These are phyloP conservation scores for Tetragonisca angustula DNA, from an alignment of 2,888 invertebrate species.

Conservation along the genomic window DNA sequence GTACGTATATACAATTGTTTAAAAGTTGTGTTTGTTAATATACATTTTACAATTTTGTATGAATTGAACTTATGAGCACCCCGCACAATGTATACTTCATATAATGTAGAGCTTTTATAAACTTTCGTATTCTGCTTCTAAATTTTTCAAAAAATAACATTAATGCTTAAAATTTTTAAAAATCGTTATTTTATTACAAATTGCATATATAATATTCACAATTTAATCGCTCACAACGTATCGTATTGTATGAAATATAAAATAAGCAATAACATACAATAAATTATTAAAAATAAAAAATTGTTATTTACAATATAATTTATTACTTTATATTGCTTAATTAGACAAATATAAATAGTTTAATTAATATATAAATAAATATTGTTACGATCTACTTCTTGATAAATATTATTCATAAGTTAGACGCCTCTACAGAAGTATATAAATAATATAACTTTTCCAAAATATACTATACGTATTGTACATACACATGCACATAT, in stretches of 20 bases:
- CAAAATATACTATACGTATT: conserved; percentile 6
- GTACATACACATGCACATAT: conserved; percentile 28
- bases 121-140: no score
- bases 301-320: conserved; percentile 17
- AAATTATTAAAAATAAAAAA: conserved; percentile 14
- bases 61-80: not conserved
- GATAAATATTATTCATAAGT: conserved; percentile 15
- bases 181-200: not conserved
- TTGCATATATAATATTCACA: not conserved
- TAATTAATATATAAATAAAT: conserved; percentile 22
- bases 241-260: not conserved
- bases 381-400: not conserved
- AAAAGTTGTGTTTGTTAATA: not conserved
- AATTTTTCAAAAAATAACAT: no score
- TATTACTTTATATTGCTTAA: conserved; percentile 2
- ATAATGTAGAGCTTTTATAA: no score
- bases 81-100: no score
- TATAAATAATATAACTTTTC: conserved; percentile 25
- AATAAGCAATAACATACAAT: not conserved
- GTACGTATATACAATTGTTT: not conserved
- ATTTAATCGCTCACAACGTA: not conserved
- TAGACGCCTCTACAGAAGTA: conserved; percentile 1
- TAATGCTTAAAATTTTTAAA: not conserved
- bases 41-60: not conserved
- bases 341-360: conserved; percentile 19